Percentiles rank a stretch among this genome's conserved stretches.
phyloP scores from a whole-genome alignment of 1,140 invertebrate species.

The Sipha flava region DNA sequence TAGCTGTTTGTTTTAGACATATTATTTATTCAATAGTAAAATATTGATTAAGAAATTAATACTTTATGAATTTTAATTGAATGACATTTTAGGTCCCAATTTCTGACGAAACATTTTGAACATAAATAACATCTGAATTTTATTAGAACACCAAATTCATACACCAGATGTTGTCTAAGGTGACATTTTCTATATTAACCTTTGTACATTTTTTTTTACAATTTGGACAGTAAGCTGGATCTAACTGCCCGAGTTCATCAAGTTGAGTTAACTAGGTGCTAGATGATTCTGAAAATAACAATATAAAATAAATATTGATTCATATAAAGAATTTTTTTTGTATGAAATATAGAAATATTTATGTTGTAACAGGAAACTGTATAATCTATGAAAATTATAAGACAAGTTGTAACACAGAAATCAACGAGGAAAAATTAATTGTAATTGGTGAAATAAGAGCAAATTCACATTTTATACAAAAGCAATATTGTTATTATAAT shows the following conservation, averaged over 20 bases:
- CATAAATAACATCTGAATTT: conserved; percentile 44
- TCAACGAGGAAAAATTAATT: too few species aligned
- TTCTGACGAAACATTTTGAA: conserved; percentile 5
- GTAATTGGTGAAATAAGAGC: too few species aligned
- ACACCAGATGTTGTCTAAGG: conserved; percentile 34
- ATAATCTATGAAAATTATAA: too few species aligned
- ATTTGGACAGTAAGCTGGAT: background rate
- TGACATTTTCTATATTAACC: background rate
- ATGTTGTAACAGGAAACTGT: too few species aligned
- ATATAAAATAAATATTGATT: background rate
- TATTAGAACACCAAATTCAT: conserved; percentile 43
- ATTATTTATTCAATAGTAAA: too few species aligned
- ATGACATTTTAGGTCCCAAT: background rate
- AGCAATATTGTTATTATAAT: too few species aligned
- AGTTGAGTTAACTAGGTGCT: background rate
- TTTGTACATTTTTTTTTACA: conserved; percentile 13
- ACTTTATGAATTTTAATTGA: background rate
- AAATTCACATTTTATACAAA: too few species aligned
- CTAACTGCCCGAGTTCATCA: background rate
- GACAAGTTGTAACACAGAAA: too few species aligned
- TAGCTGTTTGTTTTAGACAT: too few species aligned
- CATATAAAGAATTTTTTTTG: too few species aligned
- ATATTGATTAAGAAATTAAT: background rate
- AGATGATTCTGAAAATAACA: background rate
- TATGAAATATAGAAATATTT: too few species aligned